Evolutionary conservation across 1,140 invertebrate species (phyloP), one percentile per base, ranked within the genome.

Genomic region (Drosophila ambigua): DNA sequence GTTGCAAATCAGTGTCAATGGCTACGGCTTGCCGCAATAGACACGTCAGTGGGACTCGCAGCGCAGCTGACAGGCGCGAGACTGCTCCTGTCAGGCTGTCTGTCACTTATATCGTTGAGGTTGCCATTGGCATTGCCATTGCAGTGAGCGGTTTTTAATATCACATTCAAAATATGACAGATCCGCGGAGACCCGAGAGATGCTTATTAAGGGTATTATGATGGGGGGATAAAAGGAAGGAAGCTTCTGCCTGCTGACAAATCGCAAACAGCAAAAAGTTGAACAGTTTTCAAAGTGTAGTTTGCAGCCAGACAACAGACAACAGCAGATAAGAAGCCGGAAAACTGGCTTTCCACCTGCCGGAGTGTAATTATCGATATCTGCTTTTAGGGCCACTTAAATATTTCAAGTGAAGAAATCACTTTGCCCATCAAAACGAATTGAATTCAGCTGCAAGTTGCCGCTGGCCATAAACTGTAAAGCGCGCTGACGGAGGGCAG

Each of bases 1-100:
- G 35, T 20, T 28, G 51, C 58, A 68, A 77, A 69, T 62, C 72
- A 74, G 55, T 54, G 62, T 67, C 62, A 76, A 76, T 67, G 45
- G 55, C 20, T 54, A 73, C 54, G 44, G 55, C 15, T 55, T 39
- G 45, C 61, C 55, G 41, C 72, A 61, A 54, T 51, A 23, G 61
- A 59, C 55, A 54, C 24, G 49, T 54, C 43, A 63, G 41, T 53
- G 54, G 35, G 41, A 62, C 41, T 74, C 59, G 53, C 41, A 54
- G 57, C 48, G 35, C 39, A 50, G 51, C 55, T 72, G 68, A 72
- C 71, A 72, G 54, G 31, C 13, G 45, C 63, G 24, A 26, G 45
- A 11, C 67, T 44, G 61, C 13, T 52, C 48, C 31, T 74, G 72
- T 49, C 73, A 54, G 48, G 51, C 43, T 52, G 55, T 43, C 55